Evolutionary conservation across 1,140 invertebrate species (phyloP), one percentile per base, ranked within the genome.

Genomic region (Hyphantria cunea): DNA sequence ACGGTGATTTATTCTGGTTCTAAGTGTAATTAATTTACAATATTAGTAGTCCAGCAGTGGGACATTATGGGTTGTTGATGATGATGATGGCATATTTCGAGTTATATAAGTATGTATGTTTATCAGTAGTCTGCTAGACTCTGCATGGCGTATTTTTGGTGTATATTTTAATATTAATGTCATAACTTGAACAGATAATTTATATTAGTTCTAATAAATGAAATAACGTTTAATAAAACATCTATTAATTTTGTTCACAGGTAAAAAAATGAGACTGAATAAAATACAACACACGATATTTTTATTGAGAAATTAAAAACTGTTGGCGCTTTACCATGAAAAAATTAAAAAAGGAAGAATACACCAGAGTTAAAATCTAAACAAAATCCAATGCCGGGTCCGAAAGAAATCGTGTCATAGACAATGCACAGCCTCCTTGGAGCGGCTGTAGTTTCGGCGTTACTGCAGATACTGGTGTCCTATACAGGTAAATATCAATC

Each of bases 361-460:
- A 71, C 70, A 53, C 65, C 39, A 70, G 61, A 45, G 33, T 51
- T 65, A 64, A 64, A 59, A 74, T 69, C 64, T 76, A 79, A 78
- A 78, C 62, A 66, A 74, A 78, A 80, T 84, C 80, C 78, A 80
- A 83, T 86, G 80, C 73, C 63, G 78, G 71, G 73, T 63, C 66
- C 60, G 68, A 72, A 72, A 79, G 74, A 69, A 51, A 74, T 63
- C 74, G 79, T 81, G 64, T 59, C 74, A 66, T 90, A 90, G 87
- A 90, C 83, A 86, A 89, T 90, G 85, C 74, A 78, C 77, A 80
- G 74, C 70, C 78, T 88, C 65, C 67, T 90, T 51, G 76, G 76
- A 74, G 73, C 72, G 76, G 82, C 79, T 75, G 83, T 72, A 72
- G 70, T 69, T 66, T 80, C 84, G 66, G 83, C 80, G 37, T 58